These are phyloP conservation scores for Scomber colias DNA, from an alignment of 2,113 vertebrate genomes.

Conservation along the genomic window DNA sequence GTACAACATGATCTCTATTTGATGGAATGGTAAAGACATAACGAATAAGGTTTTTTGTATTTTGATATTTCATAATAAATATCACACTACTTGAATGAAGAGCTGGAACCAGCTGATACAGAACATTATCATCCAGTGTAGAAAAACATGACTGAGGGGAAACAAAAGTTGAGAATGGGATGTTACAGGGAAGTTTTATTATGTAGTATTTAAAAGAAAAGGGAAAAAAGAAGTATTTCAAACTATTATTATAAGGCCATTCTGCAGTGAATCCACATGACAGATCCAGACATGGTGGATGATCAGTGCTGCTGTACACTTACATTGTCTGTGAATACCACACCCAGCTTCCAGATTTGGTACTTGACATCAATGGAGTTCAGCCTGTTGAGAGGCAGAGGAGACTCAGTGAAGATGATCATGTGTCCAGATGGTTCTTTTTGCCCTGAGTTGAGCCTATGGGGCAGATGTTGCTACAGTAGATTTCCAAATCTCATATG, in stretches of 20 bases:
- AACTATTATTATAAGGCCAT: background rate
- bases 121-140: background rate
- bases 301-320: slow-evolving; percentile 60
- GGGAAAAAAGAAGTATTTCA: background rate
- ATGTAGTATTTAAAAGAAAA: no score
- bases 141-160: background rate
- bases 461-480: background rate
- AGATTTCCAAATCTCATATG: no score
- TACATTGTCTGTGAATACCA: slow-evolving; percentile 98
- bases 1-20: no score
- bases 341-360: slow-evolving; percentile 98
- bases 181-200: background rate
- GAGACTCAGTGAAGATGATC: slow-evolving; percentile 1
- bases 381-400: slow-evolving; percentile 81
- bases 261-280: background rate
- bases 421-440: background rate
- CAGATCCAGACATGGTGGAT: background rate
- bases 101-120: background rate
- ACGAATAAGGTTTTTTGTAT: background rate
- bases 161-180: background rate
- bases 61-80: background rate
- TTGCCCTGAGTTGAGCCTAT: background rate
- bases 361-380: slow-evolving; percentile 98
- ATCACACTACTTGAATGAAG: background rate
- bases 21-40: background rate